A percentile compares a stretch with the other conserved stretches of the same genome.
Conservation (phyloP, 2,113 vertebrate genomes). For the Tretioscincus oriximinensis region DNA sequence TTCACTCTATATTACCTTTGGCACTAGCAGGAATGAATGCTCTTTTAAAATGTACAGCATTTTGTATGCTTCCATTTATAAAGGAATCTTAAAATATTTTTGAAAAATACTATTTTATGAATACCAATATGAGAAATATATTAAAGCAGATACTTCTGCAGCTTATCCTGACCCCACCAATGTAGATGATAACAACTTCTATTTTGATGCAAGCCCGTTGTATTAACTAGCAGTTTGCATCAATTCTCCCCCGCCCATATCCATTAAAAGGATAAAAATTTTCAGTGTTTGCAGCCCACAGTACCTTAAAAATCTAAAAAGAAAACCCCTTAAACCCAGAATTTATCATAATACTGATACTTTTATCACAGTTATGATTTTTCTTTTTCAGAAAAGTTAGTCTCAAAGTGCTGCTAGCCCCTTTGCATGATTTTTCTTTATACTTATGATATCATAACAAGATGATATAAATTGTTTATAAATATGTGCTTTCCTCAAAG, state of each 20-base stretch:
- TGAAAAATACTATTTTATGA: neutral
- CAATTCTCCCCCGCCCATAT: neutral
- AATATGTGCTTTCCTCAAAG: conserved; percentile 22
- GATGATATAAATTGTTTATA: conserved; percentile 45
- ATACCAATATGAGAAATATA: neutral
- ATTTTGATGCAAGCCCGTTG: neutral
- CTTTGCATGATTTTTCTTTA: too few species aligned
- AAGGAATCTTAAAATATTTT: neutral
- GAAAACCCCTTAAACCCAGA: neutral
- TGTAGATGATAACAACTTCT: neutral
- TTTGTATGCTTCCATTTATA: neutral
- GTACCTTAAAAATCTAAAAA: neutral
- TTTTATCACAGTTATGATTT: conserved; percentile 32
- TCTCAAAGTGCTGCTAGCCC: too few species aligned
- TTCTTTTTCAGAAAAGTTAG: too few species aligned
- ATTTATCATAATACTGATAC: conserved; percentile 13
- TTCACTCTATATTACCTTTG: too few species aligned
- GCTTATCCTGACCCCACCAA: neutral
- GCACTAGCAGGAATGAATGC: too few species aligned
- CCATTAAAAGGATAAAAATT: neutral
- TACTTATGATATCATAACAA: too few species aligned
- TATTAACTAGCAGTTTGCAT: neutral
- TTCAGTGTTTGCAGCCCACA: neutral
- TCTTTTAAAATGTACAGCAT: neutral
- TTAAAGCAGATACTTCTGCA: neutral